A percentile compares a stretch with the other conserved stretches of the same genome.
Conservation (phyloP, 2,113 vertebrate species). For the Ameiurus melas region DNA sequence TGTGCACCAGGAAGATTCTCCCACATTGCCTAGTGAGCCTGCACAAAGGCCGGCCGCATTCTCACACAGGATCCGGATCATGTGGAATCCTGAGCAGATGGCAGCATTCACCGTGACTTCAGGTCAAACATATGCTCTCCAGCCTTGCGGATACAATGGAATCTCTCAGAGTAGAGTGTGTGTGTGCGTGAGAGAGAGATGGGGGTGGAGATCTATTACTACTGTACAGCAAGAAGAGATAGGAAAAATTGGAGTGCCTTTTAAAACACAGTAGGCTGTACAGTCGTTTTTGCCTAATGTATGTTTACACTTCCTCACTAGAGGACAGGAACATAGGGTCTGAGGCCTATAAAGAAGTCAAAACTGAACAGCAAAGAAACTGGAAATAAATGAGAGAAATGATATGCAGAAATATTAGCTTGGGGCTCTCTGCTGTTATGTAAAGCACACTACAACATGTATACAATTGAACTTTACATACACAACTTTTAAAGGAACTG, state of each 20-base stretch:
- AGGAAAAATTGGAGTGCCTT: background rate
- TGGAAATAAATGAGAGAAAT: too few species aligned
- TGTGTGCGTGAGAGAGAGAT: background rate
- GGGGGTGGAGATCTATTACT: conserved; percentile 18
- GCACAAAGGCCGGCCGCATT: conserved; percentile 53
- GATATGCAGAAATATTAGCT: background rate
- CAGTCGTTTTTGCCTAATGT: background rate
- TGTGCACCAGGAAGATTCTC: conserved; percentile 52
- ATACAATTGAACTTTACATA: background rate
- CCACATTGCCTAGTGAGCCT: conserved; percentile 54
- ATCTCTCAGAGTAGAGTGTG: conserved; percentile 33
- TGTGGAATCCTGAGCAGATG: conserved; percentile 57
- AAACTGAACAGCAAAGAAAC: background rate
- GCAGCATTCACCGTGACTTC: conserved; percentile 49
- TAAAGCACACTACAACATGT: background rate
- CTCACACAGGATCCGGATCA: conserved; percentile 50
- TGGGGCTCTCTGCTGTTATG: background rate
- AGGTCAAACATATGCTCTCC: conserved; percentile 56
- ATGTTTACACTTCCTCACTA: background rate
- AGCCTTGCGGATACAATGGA: conserved; percentile 45
- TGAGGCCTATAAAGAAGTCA: background rate
- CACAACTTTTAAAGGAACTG: background rate
- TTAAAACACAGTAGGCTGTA: background rate
- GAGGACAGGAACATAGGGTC: background rate
- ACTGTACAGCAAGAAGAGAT: conserved; percentile 42